Conservation (phyloP, 2,113 vertebrate genomes). For the Semnornis frantzii region DNA sequence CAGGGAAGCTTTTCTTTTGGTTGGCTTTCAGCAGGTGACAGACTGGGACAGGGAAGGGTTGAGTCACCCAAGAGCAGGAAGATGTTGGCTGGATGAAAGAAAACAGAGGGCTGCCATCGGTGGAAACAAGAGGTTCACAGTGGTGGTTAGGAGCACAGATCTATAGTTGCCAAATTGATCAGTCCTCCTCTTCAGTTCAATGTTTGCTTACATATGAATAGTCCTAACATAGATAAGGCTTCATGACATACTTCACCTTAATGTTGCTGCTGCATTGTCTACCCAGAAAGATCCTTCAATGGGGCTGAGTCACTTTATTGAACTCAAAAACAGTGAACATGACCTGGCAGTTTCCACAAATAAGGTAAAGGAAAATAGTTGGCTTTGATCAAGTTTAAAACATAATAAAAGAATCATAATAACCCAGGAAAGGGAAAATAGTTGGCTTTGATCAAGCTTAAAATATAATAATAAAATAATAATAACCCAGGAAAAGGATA, state of each 20-base stretch:
- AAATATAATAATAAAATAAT: too few species aligned
- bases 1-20: background rate
- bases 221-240: background rate
- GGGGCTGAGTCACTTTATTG: background rate
- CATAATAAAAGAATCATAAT: too few species aligned
- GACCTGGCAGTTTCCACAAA: background rate
- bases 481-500: background rate
- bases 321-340: background rate
- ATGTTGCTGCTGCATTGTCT: background rate
- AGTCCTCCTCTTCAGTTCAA: background rate
- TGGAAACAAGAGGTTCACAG: background rate
- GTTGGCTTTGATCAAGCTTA: background rate
- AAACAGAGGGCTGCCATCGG: constrained; percentile 25
- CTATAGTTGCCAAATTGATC: background rate
- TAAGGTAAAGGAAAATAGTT: background rate
- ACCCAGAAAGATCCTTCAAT: background rate
- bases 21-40: background rate
- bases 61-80: background rate
- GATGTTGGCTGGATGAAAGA: background rate
- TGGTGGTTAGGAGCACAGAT: background rate
- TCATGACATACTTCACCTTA: background rate
- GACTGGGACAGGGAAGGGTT: constrained; percentile 21
- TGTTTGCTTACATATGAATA: background rate
- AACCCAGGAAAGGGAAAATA: background rate
- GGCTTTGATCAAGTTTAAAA: background rate